Percentiles rank a stretch among this genome's conserved stretches.
phyloP scores from a whole-genome alignment of 2,797 vertebrate species.

The Lagocephalus sceleratus region DNA sequence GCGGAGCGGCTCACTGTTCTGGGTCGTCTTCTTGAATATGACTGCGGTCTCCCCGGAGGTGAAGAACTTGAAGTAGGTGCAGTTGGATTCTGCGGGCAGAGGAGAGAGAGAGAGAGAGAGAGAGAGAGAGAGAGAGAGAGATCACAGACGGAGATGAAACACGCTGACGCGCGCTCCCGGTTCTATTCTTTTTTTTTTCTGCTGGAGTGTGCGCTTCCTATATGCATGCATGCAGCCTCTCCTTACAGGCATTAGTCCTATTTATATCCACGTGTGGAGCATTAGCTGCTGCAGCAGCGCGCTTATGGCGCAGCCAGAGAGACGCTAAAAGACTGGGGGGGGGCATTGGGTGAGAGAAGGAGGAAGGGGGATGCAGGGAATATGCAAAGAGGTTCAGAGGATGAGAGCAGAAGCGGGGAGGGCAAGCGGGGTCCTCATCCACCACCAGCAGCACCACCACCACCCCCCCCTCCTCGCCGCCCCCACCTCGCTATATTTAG shows the following conservation, averaged over 20 bases:
- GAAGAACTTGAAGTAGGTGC: conserved; percentile 92
- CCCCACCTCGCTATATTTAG: conserved; percentile 72
- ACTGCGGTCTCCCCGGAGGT: conserved; percentile 87
- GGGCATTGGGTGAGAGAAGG: conserved; percentile 10
- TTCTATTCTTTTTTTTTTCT: conserved; percentile 47
- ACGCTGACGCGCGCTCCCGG: not conserved
- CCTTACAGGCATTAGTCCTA: conserved; percentile 70
- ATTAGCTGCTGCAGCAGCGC: conserved; percentile 51
- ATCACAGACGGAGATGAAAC: conserved; percentile 35
- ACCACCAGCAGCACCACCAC: conserved; percentile 37
- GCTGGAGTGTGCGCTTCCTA: conserved; percentile 48
- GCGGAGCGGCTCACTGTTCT: conserved; percentile 77
- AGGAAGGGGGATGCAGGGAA: conserved; percentile 26
- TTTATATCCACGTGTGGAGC: conserved; percentile 67
- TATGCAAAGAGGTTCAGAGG: conserved; percentile 23
- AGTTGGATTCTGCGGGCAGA: conserved; percentile 83
- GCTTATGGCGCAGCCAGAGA: conserved; percentile 64
- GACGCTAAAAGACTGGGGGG: conserved; percentile 40
- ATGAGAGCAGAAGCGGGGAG: conserved; percentile 22
- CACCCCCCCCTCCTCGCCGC: conserved; percentile 43
- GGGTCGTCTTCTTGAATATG: conserved; percentile 86
- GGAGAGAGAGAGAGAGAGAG: too few species aligned
- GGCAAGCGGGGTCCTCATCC: conserved; percentile 33
- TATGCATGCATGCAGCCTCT: conserved; percentile 66
- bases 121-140: conserved; percentile 8